Percentiles rank a stretch among this genome's conserved stretches.
Evolutionary conservation across 2,113 vertebrate species (phyloP).

Genomic region (Macrotus californicus): DNA sequence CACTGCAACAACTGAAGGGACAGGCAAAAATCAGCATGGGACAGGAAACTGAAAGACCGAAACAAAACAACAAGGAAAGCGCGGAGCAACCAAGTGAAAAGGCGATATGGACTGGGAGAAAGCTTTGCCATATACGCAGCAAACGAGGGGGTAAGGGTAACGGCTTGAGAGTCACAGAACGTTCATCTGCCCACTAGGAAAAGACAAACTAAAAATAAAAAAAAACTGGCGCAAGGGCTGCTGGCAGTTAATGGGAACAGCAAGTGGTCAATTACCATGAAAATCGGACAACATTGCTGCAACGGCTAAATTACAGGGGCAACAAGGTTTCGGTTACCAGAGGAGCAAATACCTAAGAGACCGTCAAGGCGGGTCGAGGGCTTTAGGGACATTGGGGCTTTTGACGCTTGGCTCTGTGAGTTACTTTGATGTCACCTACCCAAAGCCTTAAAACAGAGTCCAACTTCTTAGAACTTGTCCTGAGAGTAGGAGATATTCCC

Average conservation of each 20-base stretch:
- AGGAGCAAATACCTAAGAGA: neutral
- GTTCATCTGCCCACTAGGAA: neutral
- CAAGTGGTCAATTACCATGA: neutral
- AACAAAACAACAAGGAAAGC: neutral
- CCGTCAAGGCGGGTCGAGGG: accelerated
- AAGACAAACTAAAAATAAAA: neutral
- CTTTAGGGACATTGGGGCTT: neutral
- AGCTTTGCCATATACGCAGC: accelerated
- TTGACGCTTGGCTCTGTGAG: neutral
- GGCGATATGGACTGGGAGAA: neutral
- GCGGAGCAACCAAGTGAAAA: neutral
- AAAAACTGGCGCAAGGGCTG: neutral
- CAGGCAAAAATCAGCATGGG: neutral
- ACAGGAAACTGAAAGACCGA: neutral
- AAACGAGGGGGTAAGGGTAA: neutral
- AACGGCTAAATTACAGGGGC: neutral
- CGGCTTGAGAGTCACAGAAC: neutral
- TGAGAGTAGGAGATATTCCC: neutral
- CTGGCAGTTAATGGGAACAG: neutral
- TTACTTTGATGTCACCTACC: neutral
- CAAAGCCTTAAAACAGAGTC: neutral
- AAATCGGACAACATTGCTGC: accelerated
- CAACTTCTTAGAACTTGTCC: neutral
- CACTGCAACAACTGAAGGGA: accelerated
- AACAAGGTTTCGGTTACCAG: neutral